Evolutionary conservation across 2,888 invertebrate genomes (phyloP), one percentile per base, ranked within the genome.

Genomic region (Nasonovia ribisnigri): DNA sequence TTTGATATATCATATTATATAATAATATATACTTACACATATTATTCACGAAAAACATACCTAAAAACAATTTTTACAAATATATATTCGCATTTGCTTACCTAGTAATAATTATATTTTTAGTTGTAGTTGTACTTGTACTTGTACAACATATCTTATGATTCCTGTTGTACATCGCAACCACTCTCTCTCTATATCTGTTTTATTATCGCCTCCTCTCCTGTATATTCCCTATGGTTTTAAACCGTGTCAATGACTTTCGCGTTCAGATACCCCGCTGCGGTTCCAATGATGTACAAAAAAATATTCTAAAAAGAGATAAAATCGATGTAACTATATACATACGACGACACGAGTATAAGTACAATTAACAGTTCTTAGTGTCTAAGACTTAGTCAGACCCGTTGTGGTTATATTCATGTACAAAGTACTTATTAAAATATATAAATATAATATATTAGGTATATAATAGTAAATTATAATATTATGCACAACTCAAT

Each of bases 191-290:
- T 54, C 42, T 46, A 26, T 42, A 29, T 43, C 51, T 48, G 36
- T 86, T 6, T 86, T 57, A 8, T 57, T 16, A 86, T 86, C 54
- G 84, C 1, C n/a, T 84, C 91, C 43, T 67, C 26, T 92, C 29
- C 42, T 48, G 13, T 87, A 48, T 48, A 57, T 60, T 51, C 13
- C 92, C 92, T n/a, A 87, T 67, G n/a, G 67, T 87, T 88, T 92
- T 67, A 88, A 92, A 67, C 48, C 87, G 67, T 92, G 92, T 92
- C 92, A 92, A 88, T 92, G 92, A 92, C 92, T 92, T 88, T 92
- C 92, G 92, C 92, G 67, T 67, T 92, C 48, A 29, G 92, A 88
- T 36, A 42, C 20, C 92, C 92, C 92, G 92, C 42, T 67, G 92
- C 13, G 87, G 42, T 92, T 67, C n/a, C 48, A n/a, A 42, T 91